Conservation (phyloP, 2,888 invertebrate species). For the Drosophila quinaria region DNA sequence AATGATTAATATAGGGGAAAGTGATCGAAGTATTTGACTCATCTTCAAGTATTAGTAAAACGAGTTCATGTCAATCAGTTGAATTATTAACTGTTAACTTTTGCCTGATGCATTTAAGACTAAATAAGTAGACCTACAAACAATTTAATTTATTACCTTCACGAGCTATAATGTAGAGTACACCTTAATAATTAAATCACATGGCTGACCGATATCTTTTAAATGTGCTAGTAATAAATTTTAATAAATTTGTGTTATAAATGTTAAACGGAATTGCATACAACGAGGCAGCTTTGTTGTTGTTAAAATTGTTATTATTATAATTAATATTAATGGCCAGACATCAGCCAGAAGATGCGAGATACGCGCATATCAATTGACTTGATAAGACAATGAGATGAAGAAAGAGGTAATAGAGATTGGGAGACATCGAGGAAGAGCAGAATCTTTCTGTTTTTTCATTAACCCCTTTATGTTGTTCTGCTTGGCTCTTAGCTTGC, state of each 20-base stretch:
- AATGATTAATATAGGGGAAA: neutral
- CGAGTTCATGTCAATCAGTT: neutral
- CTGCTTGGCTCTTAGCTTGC: neutral
- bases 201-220: conserved; percentile 8
- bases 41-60: neutral
- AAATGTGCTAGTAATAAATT: conserved; percentile 30
- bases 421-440: neutral
- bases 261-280: conserved; percentile 35
- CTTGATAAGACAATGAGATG: conserved; percentile 13
- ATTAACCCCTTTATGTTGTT: conserved; percentile 18
- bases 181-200: conserved; percentile 8
- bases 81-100: neutral
- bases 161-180: neutral
- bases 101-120: neutral
- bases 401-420: conserved; percentile 11
- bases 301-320: conserved; percentile 39
- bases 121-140: neutral
- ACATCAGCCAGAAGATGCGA: conserved; percentile 6
- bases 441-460: neutral
- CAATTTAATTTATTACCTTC: neutral
- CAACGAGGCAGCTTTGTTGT: conserved; percentile 39
- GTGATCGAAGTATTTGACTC: neutral
- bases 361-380: conserved; percentile 56
- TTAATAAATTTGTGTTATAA: conserved; percentile 20
- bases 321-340: conserved; percentile 37